Evolutionary conservation across 2,113 vertebrate genomes (phyloP).

Genomic region (Nerophis lumbriciformis): DNA sequence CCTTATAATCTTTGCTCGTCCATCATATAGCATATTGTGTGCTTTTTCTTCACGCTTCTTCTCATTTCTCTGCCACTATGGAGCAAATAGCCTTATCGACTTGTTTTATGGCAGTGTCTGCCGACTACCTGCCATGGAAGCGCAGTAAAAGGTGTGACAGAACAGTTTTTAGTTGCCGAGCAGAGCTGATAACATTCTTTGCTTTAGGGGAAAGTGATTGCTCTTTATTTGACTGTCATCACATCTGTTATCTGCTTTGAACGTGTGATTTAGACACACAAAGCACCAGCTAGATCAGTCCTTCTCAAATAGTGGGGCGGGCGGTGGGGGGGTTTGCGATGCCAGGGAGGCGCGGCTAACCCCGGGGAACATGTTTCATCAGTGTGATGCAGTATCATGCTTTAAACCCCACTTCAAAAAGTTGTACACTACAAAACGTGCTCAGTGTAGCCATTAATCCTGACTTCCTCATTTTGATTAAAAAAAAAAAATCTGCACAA

Average conservation of each 20-base stretch:
- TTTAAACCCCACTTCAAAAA: too few relatives aligned
- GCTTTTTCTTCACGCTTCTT: constrained; percentile 24
- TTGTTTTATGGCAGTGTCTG: constrained; percentile 42
- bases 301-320: too few relatives aligned
- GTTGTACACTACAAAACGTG: too few relatives aligned
- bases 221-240: constrained; percentile 4
- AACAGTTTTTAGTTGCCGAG: constrained; percentile 45
- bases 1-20: constrained; percentile 8
- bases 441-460: too few relatives aligned
- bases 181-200: constrained; percentile 51
- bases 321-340: too few relatives aligned
- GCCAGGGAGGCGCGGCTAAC: too few relatives aligned
- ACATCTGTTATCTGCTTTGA: not conserved
- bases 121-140: constrained; percentile 28
- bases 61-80: constrained; percentile 22
- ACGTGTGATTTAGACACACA: not conserved
- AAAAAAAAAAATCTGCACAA: too few relatives aligned
- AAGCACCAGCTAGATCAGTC: too few relatives aligned
- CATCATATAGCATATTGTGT: not conserved
- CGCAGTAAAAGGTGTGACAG: constrained; percentile 36
- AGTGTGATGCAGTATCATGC: too few relatives aligned
- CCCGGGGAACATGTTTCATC: too few relatives aligned
- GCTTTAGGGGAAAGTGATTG: constrained; percentile 10
- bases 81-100: constrained; percentile 48
- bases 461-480: too few relatives aligned